A percentile compares a stretch with the other conserved stretches of the same genome.
These are phyloP conservation scores for Actenoides lindsayi DNA, from an alignment of 2,113 vertebrate species.

Conservation along the genomic window DNA sequence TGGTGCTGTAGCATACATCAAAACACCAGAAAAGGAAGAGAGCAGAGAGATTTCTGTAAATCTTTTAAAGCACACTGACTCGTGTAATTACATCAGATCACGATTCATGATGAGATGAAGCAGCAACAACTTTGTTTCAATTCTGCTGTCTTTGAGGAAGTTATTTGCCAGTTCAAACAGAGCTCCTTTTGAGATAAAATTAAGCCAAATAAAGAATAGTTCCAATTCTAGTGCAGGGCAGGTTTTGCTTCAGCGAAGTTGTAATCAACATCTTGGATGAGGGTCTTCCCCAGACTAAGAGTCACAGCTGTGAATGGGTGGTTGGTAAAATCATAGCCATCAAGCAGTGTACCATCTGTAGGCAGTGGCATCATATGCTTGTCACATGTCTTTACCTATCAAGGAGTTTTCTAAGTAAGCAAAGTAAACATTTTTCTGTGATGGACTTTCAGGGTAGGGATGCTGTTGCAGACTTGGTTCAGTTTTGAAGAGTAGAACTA, in stretches of 20 bases:
- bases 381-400: background rate
- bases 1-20: background rate
- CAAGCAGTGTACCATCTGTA: background rate
- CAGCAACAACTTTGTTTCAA: background rate
- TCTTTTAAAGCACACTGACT: background rate
- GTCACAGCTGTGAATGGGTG: background rate
- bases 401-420: background rate
- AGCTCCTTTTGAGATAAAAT: background rate
- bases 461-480: background rate
- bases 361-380: background rate
- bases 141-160: background rate
- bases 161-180: background rate
- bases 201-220: background rate
- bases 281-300: background rate
- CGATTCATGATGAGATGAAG: background rate
- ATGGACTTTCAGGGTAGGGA: background rate
- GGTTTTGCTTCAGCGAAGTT: background rate
- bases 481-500: background rate
- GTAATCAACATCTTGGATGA: background rate
- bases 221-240: background rate
- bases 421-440: background rate
- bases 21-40: background rate
- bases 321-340: background rate
- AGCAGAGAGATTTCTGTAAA: background rate
- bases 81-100: background rate